phyloP scores from a whole-genome alignment of 2,113 vertebrate genomes.

The Ornithorhynchus anatinus region DNA sequence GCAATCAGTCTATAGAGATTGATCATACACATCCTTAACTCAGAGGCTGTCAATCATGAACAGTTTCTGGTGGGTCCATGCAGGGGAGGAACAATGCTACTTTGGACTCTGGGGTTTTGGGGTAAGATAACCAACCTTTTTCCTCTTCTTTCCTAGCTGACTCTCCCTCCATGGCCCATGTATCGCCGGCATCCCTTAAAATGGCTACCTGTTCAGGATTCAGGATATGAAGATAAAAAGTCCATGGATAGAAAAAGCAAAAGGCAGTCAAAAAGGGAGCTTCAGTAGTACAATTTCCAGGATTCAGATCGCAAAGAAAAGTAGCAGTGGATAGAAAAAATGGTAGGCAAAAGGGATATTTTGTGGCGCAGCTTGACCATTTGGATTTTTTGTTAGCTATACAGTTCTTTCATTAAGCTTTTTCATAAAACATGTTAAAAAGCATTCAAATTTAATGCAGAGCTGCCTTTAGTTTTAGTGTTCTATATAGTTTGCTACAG shows the following conservation, averaged over 20 bases:
- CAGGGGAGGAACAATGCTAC: too few relatives aligned
- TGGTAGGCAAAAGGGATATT: too few relatives aligned
- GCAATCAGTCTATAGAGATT: too few relatives aligned
- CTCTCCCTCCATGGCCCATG: constrained; percentile 95
- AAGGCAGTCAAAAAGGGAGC: too few relatives aligned
- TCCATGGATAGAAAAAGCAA: constrained; percentile 88
- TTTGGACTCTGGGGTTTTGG: background rate
- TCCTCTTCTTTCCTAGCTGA: constrained; percentile 76
- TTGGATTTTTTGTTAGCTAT: constrained; percentile 29
- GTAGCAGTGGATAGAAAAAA: too few relatives aligned
- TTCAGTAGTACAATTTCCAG: too few relatives aligned
- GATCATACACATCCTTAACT: too few relatives aligned
- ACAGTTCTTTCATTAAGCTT: too few relatives aligned
- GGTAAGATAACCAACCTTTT: background rate
- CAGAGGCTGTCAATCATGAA: too few relatives aligned
- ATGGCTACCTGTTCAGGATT: constrained; percentile 89
- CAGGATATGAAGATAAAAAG: constrained; percentile 84
- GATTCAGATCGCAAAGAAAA: too few relatives aligned
- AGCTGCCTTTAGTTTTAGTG: background rate
- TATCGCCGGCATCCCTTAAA: constrained; percentile 88
- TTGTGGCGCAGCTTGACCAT: too few relatives aligned
- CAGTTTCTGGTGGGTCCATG: too few relatives aligned
- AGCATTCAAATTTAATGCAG: background rate
- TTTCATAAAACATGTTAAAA: constrained; percentile 39
- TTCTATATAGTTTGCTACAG: constrained; percentile 10